A percentile compares a stretch with the other conserved stretches of the same genome.
phyloP scores from a whole-genome alignment of 2,797 vertebrate species.

The Orientallactaga sibirica region DNA sequence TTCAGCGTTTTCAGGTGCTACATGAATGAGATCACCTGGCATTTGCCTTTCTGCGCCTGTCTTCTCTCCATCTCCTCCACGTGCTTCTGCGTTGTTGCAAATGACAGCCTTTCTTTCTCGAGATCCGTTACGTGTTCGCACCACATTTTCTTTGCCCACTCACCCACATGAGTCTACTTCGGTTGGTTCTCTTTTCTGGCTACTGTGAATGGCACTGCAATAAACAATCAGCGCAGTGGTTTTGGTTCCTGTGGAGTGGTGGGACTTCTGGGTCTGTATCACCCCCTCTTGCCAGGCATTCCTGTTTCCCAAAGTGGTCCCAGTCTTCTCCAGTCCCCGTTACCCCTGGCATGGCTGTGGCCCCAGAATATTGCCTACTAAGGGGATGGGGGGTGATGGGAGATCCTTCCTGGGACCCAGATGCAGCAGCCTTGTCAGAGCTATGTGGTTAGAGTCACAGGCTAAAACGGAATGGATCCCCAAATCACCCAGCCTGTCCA shows the following conservation, averaged over 20 bases:
- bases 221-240: background rate
- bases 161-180: background rate
- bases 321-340: background rate
- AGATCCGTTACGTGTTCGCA: background rate
- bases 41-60: slow-evolving; percentile 11
- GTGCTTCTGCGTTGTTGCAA: background rate
- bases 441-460: background rate
- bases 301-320: background rate
- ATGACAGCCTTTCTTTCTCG: background rate
- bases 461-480: background rate
- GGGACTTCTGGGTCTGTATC: background rate
- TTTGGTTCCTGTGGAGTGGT: background rate
- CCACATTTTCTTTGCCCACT: background rate
- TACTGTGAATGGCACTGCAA: background rate
- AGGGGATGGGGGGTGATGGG: too few relatives aligned
- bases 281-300: background rate
- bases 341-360: background rate
- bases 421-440: background rate
- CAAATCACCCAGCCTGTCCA: background rate
- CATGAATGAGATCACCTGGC: background rate
- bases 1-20: background rate
- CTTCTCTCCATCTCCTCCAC: background rate
- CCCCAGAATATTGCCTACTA: background rate
- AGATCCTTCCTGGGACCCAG: background rate
- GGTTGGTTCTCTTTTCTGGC: background rate